These are phyloP conservation scores for Camponotus floridanus DNA, from an alignment of 1,140 invertebrate species.

Conservation along the genomic window DNA sequence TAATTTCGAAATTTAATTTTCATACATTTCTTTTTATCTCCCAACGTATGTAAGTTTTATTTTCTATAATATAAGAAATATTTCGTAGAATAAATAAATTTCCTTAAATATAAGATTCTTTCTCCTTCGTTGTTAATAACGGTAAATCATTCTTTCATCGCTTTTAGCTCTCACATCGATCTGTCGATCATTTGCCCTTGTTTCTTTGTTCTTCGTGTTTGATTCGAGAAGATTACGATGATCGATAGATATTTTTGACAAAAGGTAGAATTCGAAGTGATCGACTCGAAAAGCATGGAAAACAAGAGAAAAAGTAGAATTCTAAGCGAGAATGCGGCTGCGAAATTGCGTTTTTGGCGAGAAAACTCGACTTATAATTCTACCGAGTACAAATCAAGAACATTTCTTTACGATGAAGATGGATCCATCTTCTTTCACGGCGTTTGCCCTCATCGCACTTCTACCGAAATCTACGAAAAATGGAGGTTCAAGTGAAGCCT, in stretches of 20 bases:
- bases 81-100: background rate
- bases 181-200: background rate
- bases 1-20: background rate
- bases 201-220: background rate
- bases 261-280: conserved; percentile 18
- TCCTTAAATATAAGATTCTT: background rate
- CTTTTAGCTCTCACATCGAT: background rate
- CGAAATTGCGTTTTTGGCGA: background rate
- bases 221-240: conserved; percentile 7
- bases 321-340: conserved; percentile 1
- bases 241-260: conserved; percentile 41
- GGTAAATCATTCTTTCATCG: background rate
- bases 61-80: background rate
- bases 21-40: background rate
- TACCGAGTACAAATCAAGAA: conserved; percentile 13
- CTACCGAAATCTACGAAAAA: conserved; percentile 26
- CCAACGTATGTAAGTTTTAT: background rate
- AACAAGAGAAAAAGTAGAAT: conserved; percentile 35
- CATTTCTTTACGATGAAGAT: conserved; percentile 10
- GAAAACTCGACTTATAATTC: conserved; percentile 19
- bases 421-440: background rate
- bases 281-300: background rate
- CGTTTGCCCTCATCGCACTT: background rate
- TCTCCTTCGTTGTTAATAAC: background rate
- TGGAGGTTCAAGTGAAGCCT: background rate